These are phyloP conservation scores for Drosophila repleta DNA, from an alignment of 1,140 invertebrate species.

Conservation along the genomic window DNA sequence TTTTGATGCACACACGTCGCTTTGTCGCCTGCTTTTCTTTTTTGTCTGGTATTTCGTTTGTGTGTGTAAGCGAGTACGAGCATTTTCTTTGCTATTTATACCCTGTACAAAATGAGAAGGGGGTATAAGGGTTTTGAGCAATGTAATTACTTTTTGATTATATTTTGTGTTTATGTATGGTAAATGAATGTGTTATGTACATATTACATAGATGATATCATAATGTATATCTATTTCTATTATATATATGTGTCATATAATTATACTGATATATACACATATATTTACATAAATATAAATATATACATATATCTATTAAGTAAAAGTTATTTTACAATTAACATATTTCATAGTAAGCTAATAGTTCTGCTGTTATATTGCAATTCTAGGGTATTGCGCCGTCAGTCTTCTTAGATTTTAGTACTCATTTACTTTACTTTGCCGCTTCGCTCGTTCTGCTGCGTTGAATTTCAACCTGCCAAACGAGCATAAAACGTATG, in stretches of 20 bases:
- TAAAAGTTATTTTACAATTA: too few relatives aligned
- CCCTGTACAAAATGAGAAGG: neutral
- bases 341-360: too few relatives aligned
- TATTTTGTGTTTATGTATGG: too few relatives aligned
- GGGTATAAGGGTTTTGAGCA: neutral
- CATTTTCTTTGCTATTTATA: conserved; percentile 68
- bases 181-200: too few relatives aligned
- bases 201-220: too few relatives aligned
- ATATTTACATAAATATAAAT: neutral
- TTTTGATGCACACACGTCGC: conserved; percentile 47
- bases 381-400: neutral
- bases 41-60: conserved; percentile 51
- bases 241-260: too few relatives aligned
- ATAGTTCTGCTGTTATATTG: neutral
- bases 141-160: neutral
- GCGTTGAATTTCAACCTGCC: conserved; percentile 80
- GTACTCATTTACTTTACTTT: conserved; percentile 71
- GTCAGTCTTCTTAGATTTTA: neutral
- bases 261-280: too few relatives aligned
- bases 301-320: too few relatives aligned
- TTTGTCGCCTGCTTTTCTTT: conserved; percentile 47
- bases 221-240: too few relatives aligned
- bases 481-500: conserved; percentile 52
- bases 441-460: conserved; percentile 73
- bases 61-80: conserved; percentile 46